Base-by-base conservation (phyloP, 2,888 invertebrate genomes). In the Brenthis daphne region DNA sequence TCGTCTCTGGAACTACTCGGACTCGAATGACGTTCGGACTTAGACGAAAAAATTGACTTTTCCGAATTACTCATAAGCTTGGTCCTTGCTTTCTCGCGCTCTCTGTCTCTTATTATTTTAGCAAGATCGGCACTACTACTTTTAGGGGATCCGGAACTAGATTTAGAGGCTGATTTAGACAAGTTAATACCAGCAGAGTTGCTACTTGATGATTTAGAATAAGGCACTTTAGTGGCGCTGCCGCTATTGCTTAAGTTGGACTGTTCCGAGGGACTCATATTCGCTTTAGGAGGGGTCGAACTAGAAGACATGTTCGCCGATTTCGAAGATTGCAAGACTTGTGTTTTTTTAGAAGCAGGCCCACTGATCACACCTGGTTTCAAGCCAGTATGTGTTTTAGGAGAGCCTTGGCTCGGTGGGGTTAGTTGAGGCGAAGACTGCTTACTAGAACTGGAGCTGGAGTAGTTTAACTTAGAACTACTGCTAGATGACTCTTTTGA, bases 281-380 rank as follows among this genome's bases (percentile, higher is more conserved):
- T 90, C 16, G 87, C 82, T 83, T 92, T 92, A 29, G 90, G 90
- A n/a, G 91, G 90, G 1, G 90, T 90, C n/a, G 89, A 86, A 43
- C 86, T 85, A 1, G 89, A 82, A 2, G 87, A 85, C 53, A 83
- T 69, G 60, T 76, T 83, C 20, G 89, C 82, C 0, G 92, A 88
- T 76, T 93, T 93, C 16, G 93, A 90, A 0, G 93, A 92, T 75
- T 94, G 94, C 77, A 94, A 89, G 63, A 93, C 95, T 77, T 95
- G 95, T 29, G 96, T 95, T 83, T 96, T 97, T 82, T 96, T 96
- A 0, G 97, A 97, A 4, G 97, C 97, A 0, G 97, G 97, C 0
- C 97, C 97, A 77, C 97, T 96, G 77, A 96, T 96, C 0, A 97
- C 97, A 0, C 97, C 97, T 0, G 97, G 97, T 81, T 97, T 97